Evolutionary conservation across 2,888 invertebrate genomes (phyloP).

Genomic region (Carcina quercana): DNA sequence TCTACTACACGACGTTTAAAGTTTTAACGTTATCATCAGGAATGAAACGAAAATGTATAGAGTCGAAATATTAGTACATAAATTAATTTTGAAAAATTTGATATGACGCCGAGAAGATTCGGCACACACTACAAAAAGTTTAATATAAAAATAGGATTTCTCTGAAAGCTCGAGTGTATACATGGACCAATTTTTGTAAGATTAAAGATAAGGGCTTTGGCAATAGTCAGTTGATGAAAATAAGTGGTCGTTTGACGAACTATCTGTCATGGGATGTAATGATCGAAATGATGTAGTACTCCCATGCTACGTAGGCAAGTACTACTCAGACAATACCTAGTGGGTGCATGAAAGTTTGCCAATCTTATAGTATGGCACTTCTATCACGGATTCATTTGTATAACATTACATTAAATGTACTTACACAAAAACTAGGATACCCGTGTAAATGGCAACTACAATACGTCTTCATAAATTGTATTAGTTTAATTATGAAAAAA

Average conservation of each 20-base stretch:
- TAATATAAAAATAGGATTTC: constrained; percentile 67
- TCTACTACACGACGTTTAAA: constrained; percentile 25
- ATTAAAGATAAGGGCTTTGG: no score
- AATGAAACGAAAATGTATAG: constrained; percentile 36
- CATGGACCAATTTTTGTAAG: constrained; percentile 61
- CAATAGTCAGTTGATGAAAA: no score
- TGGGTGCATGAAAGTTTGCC: constrained; percentile 33
- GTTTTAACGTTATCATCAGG: constrained; percentile 34
- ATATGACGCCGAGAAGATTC: constrained; percentile 45
- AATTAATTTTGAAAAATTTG: constrained; percentile 45
- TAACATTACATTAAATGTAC: constrained; percentile 32
- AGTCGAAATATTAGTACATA: constrained; percentile 35
- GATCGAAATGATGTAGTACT: background rate
- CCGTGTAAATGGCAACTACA: constrained; percentile 32
- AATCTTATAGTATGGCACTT: constrained; percentile 54
- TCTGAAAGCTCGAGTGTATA: constrained; percentile 67
- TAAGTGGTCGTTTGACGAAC: constrained; percentile 4
- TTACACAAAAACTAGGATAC: constrained; percentile 28
- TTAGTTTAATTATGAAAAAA: constrained; percentile 34
- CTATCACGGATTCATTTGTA: constrained; percentile 48
- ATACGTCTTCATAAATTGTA: constrained; percentile 20
- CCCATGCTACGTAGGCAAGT: background rate
- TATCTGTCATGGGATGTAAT: constrained; percentile 4
- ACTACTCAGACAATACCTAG: background rate
- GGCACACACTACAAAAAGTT: constrained; percentile 54